phyloP scores from a whole-genome alignment of 2,888 invertebrate genomes.

The Agrotis puta region DNA sequence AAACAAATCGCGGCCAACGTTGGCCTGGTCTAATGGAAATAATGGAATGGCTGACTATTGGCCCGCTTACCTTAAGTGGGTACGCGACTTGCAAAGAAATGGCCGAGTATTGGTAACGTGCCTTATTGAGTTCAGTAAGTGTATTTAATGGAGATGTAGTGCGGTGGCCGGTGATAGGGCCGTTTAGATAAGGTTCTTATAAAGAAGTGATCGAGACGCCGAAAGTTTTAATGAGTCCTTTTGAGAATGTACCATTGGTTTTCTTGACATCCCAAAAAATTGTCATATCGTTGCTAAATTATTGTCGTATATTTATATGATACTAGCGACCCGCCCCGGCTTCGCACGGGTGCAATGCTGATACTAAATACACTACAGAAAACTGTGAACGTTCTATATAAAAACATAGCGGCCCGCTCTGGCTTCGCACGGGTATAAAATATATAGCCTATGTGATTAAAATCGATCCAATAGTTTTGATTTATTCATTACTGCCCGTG shows the following conservation, averaged over 20 bases:
- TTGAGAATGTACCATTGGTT: background rate
- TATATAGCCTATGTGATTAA: no score
- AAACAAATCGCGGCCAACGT: slow-evolving; percentile 80
- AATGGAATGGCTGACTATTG: slow-evolving; percentile 76
- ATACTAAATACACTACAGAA: no score
- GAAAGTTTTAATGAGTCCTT: slow-evolving; percentile 7
- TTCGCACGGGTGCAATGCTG: no score
- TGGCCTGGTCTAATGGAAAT: slow-evolving; percentile 76
- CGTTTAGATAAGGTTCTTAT: slow-evolving; percentile 34
- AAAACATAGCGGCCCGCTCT: no score
- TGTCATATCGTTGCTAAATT: no score
- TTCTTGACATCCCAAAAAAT: background rate
- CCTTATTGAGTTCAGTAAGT: slow-evolving; percentile 58
- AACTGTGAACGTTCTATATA: no score
- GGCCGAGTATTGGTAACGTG: slow-evolving; percentile 55
- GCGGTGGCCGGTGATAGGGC: slow-evolving; percentile 36
- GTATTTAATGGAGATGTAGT: slow-evolving; percentile 60
- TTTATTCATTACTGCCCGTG: no score
- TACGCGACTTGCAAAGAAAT: slow-evolving; percentile 76
- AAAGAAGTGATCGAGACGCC: slow-evolving; percentile 13
- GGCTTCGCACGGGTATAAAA: no score
- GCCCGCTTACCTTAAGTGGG: slow-evolving; percentile 77
- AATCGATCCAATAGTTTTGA: no score
- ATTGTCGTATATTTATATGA: no score
- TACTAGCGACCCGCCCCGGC: no score